Percentiles rank a stretch among this genome's conserved stretches.
Evolutionary conservation across 2,113 vertebrate genomes (phyloP).

Genomic region (Saccopteryx leptura): DNA sequence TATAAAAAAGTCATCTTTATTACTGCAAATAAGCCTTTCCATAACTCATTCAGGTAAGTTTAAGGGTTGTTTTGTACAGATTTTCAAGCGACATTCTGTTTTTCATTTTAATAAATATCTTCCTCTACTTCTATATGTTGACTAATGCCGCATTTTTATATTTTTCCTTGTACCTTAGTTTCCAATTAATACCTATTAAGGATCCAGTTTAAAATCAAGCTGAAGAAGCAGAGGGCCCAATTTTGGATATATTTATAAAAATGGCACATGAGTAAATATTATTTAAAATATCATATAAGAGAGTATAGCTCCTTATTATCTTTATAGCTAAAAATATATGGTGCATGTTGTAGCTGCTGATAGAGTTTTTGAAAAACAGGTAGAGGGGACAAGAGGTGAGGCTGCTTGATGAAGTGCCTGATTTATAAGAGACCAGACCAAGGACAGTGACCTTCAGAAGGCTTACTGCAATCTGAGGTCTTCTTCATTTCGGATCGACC

Average conservation of each 20-base stretch:
- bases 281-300: slow-evolving; percentile 45
- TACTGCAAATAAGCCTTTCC: slow-evolving; percentile 18
- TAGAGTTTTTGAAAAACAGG: slow-evolving; percentile 56
- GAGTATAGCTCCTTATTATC: neutral
- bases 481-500: slow-evolving; percentile 39
- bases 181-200: slow-evolving; percentile 18
- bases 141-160: neutral
- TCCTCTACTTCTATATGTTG: neutral
- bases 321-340: slow-evolving; percentile 66
- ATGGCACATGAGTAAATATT: slow-evolving; percentile 3
- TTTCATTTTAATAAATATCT: neutral
- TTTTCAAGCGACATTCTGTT: neutral
- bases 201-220: slow-evolving; percentile 53
- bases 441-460: neutral
- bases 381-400: neutral
- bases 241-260: slow-evolving; percentile 68
- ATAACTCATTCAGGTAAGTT: neutral
- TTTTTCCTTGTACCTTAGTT: neutral
- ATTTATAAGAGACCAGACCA: neutral
- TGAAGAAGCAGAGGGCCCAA: neutral
- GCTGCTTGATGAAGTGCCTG: slow-evolving; percentile 26
- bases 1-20: slow-evolving; percentile 44
- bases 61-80: neutral
- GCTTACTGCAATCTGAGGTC: neutral
- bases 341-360: slow-evolving; percentile 21